Base-by-base conservation (phyloP, 2,113 vertebrate genomes). In the Argyrosomus japonicus region DNA sequence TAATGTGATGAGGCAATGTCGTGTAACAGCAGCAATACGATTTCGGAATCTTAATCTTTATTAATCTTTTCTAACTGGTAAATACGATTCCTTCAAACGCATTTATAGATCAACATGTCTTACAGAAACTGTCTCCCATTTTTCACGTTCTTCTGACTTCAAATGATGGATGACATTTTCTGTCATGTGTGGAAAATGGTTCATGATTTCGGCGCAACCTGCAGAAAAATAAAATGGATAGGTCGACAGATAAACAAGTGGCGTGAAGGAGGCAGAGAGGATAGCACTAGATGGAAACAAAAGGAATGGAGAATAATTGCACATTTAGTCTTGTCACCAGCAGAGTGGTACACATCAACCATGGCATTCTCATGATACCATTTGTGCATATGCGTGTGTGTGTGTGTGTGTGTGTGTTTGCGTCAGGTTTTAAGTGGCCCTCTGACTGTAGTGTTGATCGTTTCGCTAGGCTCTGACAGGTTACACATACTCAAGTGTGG, bases 401-500 rank as follows among this genome's bases (percentile, higher is more conserved):
- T 77, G 68, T 69, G 62, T 8, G 58, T 65, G n/a, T 68, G 50
- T 69, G 18, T 77, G 51, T 54, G 29, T 50, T 1, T 57, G 75
- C 88, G 87, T 88, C 82, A 88, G 57, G 64, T 75, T 88, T 90
- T 93, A 92, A 91, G 91, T 92, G 92, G 89, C 82, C 86, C 75
- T 82, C 81, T 89, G 90, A 87, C 89, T 91, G 86, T 71, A 89
- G 85, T 83, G 87, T 84, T 89, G 89, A 91, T 93, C 45, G 32
- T 89, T 90, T 79, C 89, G 86, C 65, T 18, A 40, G 83, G 73
- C 81, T 75, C 69, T 89, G 88, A 88, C 89, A 90, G 84, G 87
- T 88, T 79, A 81, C 81, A 81, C 77, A 90, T 78, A 75, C 58
- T 69, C 60, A 80, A 68, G 74, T 83, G 36, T 23, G 12, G 45